phyloP scores from a whole-genome alignment of 1,140 invertebrate genomes.

The Coelopa frigida region DNA sequence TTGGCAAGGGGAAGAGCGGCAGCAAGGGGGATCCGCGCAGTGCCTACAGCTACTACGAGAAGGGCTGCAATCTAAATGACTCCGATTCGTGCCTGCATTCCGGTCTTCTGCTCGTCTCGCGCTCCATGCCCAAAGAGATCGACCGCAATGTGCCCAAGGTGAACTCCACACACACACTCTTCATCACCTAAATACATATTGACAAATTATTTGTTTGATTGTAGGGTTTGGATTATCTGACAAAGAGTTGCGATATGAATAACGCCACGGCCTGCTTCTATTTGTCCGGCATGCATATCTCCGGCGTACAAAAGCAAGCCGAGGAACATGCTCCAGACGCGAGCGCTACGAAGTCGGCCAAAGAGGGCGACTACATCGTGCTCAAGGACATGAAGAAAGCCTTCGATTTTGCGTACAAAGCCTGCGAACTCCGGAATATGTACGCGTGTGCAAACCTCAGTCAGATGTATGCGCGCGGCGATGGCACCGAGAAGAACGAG shows the following conservation, averaged over 20 bases:
- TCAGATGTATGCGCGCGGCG: slow-evolving; percentile 60
- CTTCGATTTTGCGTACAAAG: slow-evolving; percentile 64
- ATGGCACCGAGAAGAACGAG: slow-evolving; percentile 64
- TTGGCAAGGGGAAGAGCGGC: slow-evolving; percentile 54
- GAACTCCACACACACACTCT: slow-evolving; percentile 11
- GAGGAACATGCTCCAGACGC: slow-evolving; percentile 32
- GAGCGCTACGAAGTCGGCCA: slow-evolving; percentile 8
- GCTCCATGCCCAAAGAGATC: slow-evolving; percentile 46
- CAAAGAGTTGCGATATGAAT: slow-evolving; percentile 61
- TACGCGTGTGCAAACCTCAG: slow-evolving; percentile 82
- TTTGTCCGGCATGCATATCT: slow-evolving; percentile 68
- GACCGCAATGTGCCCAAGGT: slow-evolving; percentile 52
- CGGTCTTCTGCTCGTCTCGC: slow-evolving; percentile 59
- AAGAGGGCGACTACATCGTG: slow-evolving; percentile 50
- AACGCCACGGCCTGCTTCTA: slow-evolving; percentile 72
- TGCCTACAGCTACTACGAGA: slow-evolving; percentile 67
- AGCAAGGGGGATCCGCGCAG: slow-evolving; percentile 48
- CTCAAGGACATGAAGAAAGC: slow-evolving; percentile 66
- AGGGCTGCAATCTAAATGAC: slow-evolving; percentile 66
- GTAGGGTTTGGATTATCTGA: slow-evolving; percentile 59
- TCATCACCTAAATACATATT: not conserved
- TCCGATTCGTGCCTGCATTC: slow-evolving; percentile 64
- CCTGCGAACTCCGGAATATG: slow-evolving; percentile 72
- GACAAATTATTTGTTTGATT: not conserved
- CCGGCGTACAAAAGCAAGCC: slow-evolving; percentile 53